Percentiles rank a stretch among this genome's conserved stretches.
phyloP scores from a whole-genome alignment of 35 echinoderm and acorn worm species.

The Holothuria glaberrima region DNA sequence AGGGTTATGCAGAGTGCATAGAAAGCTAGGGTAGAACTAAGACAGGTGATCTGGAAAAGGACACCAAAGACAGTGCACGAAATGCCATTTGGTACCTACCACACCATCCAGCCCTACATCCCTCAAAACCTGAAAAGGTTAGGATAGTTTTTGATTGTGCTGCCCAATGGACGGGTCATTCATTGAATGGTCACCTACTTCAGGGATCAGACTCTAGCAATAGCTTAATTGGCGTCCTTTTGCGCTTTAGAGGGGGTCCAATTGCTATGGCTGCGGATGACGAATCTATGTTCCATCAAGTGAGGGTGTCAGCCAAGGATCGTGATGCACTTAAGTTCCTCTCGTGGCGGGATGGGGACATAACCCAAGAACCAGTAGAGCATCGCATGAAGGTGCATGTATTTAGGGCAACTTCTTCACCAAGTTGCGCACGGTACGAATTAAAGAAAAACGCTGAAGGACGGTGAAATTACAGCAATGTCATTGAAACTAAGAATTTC shows the following conservation, averaged over 20 bases:
- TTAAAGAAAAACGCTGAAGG: constrained; percentile 62
- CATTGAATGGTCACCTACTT: constrained; percentile 46
- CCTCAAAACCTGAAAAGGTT: constrained; percentile 40
- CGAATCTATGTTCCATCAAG: constrained; percentile 38
- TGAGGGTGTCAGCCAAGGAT: constrained; percentile 19
- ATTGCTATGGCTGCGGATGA: constrained; percentile 56
- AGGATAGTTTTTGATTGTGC: constrained; percentile 62
- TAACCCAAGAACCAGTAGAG: too few species aligned
- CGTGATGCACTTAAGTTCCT: too few species aligned
- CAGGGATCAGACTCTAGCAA: constrained; percentile 67
- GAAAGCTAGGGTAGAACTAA: neutral
- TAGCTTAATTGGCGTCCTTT: constrained; percentile 43
- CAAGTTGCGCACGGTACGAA: constrained; percentile 38
- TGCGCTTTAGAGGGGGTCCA: constrained; percentile 18
- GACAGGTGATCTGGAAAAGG: neutral
- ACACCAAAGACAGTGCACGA: neutral
- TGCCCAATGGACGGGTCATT: constrained; percentile 19
- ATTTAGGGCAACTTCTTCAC: constrained; percentile 73
- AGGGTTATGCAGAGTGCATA: constrained; percentile 32
- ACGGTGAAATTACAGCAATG: neutral
- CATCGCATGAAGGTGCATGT: constrained; percentile 77
- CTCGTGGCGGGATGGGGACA: too few species aligned
- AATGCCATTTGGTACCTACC: constrained; percentile 54
- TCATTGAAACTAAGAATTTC: constrained; percentile 53
- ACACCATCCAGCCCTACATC: constrained; percentile 58